A percentile compares a stretch with the other conserved stretches of the same genome.
Evolutionary conservation across 2,797 vertebrate genomes (phyloP).

Genomic region (Manis pentadactyla): DNA sequence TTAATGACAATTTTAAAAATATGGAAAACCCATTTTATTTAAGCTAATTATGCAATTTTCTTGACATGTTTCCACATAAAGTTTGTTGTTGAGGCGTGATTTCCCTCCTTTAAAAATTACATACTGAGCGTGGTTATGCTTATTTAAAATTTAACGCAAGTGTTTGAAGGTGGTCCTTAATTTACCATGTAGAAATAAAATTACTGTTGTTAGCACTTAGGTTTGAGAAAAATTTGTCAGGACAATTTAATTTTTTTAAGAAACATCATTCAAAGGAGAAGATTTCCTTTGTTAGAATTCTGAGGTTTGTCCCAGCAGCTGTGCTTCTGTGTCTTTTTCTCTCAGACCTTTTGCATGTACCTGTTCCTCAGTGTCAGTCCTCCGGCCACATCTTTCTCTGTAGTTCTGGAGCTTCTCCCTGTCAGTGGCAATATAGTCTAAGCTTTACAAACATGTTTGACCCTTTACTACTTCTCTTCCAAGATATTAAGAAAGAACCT

Average conservation of each 20-base stretch:
- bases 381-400: background rate
- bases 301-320: background rate
- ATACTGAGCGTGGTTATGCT: background rate
- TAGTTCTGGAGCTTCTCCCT: background rate
- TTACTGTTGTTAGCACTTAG: background rate
- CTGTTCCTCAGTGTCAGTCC: background rate
- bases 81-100: background rate
- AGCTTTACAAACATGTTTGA: background rate
- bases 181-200: conserved; percentile 10
- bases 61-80: background rate
- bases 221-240: background rate
- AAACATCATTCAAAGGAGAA: background rate
- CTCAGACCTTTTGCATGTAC: background rate
- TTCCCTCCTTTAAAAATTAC: background rate
- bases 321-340: background rate
- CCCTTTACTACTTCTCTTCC: background rate
- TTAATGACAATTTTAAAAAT: background rate
- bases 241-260: background rate
- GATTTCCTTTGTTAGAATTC: background rate
- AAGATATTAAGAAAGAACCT: background rate
- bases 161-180: conserved; percentile 15
- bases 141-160: conserved; percentile 7
- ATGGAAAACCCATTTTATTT: background rate
- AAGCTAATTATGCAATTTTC: background rate
- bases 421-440: background rate